phyloP scores from a whole-genome alignment of 2,888 invertebrate species.

The Anoncus sp. region DNA sequence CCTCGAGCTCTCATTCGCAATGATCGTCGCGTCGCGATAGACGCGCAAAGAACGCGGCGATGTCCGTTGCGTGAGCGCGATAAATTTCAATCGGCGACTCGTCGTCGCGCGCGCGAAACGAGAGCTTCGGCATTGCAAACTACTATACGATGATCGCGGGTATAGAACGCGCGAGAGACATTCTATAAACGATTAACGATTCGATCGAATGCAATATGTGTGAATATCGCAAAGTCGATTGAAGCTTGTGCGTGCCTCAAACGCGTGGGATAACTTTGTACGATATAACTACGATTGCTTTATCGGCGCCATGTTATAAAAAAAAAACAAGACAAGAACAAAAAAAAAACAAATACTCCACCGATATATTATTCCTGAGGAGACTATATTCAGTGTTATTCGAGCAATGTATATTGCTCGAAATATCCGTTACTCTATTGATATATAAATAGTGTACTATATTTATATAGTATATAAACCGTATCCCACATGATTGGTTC shows the following conservation, averaged over 20 bases:
- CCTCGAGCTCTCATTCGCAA: constrained; percentile 5
- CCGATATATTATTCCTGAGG: constrained; percentile 19
- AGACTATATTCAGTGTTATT: constrained; percentile 28
- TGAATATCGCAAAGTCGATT: constrained; percentile 36
- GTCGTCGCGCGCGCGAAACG: constrained; percentile 32
- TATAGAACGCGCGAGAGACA: constrained; percentile 23
- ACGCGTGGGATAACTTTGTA: constrained; percentile 44
- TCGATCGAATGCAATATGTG: constrained; percentile 19
- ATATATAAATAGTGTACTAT: constrained; percentile 1
- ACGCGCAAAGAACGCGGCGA: constrained; percentile 45
- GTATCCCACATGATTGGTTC: constrained; percentile 2
- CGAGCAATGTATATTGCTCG: constrained; percentile 24
- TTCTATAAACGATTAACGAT: constrained; percentile 47
- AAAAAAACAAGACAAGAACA: not conserved
- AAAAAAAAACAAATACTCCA: not conserved
- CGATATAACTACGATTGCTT: constrained; percentile 14
- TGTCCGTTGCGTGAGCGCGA: constrained; percentile 31
- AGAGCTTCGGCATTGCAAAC: constrained; percentile 9
- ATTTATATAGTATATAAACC: not conserved
- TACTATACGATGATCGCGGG: not conserved
- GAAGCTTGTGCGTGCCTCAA: constrained; percentile 39
- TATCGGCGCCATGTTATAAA: constrained; percentile 25
- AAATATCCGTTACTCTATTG: constrained; percentile 30
- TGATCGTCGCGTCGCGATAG: constrained; percentile 9
- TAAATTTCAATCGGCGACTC: constrained; percentile 56